Evolutionary conservation across 2,797 vertebrate genomes (phyloP).

Genomic region (Cetoscarus ocellatus): DNA sequence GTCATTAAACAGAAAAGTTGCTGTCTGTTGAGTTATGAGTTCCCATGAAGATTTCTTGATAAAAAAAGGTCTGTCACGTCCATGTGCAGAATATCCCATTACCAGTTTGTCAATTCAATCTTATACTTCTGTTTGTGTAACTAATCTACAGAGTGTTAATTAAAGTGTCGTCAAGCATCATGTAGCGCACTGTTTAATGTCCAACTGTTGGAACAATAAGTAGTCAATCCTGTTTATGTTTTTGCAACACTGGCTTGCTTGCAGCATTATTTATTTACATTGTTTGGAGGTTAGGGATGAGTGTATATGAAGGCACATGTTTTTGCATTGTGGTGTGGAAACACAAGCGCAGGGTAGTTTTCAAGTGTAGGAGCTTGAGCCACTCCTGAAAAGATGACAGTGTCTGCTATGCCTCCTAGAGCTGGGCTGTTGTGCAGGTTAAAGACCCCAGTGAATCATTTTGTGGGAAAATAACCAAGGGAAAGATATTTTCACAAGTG

Average conservation of each 20-base stretch:
- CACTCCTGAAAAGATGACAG: too few species aligned
- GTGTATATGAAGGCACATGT: not conserved
- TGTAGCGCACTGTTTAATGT: conserved; percentile 25
- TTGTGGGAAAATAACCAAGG: too few species aligned
- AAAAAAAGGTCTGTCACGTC: conserved; percentile 6
- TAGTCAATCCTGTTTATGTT: conserved; percentile 14
- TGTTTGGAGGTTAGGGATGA: not conserved
- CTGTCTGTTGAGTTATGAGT: conserved; percentile 27
- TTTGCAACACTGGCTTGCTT: conserved; percentile 1
- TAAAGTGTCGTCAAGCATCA: conserved; percentile 57
- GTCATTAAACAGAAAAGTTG: conserved; percentile 42
- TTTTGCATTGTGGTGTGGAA: not conserved
- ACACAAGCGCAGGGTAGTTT: too few species aligned
- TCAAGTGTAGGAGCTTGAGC: too few species aligned
- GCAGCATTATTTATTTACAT: not conserved
- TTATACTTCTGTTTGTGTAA: conserved; percentile 27
- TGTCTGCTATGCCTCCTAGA: too few species aligned
- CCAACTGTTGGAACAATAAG: conserved; percentile 30
- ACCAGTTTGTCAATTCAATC: conserved; percentile 12
- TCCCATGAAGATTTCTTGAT: conserved; percentile 31
- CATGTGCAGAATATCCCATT: conserved; percentile 23
- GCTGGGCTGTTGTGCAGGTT: not conserved
- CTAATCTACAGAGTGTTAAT: conserved; percentile 52
- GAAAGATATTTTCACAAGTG: too few species aligned
- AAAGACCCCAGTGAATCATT: too few species aligned